These are phyloP conservation scores for Anagrus nilaparvatae DNA, from an alignment of 1,140 invertebrate genomes.

Conservation along the genomic window DNA sequence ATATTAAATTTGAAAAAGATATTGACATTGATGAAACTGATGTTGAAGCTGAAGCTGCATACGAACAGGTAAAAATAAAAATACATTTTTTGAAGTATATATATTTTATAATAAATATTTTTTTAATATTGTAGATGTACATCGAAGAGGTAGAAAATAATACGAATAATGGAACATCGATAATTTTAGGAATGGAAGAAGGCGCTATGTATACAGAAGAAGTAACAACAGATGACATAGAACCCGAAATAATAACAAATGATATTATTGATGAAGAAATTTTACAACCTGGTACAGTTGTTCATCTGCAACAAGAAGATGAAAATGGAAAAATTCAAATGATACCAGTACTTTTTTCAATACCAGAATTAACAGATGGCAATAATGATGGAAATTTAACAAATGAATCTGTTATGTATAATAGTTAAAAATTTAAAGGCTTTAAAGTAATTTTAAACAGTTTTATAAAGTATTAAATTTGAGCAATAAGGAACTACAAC, in stretches of 20 bases:
- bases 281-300: conserved; percentile 30
- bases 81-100: background rate
- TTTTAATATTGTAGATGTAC: conserved; percentile 16
- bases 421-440: conserved; percentile 21
- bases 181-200: conserved; percentile 34
- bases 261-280: conserved; percentile 34
- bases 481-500: no score
- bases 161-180: conserved; percentile 24
- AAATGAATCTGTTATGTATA: conserved; percentile 39
- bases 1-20: conserved; percentile 28
- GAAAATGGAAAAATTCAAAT: conserved; percentile 37
- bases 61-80: conserved; percentile 28
- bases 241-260: conserved; percentile 31
- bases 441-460: no score
- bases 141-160: conserved; percentile 19
- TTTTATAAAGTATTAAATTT: no score
- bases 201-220: conserved; percentile 37
- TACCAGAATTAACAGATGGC: conserved; percentile 34
- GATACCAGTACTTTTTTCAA: conserved; percentile 37
- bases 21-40: conserved; percentile 22
- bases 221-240: conserved; percentile 35
- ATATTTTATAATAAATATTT: background rate
- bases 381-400: conserved; percentile 34
- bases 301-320: conserved; percentile 33
- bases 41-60: conserved; percentile 24